These are phyloP conservation scores for Hemibagrus wyckioides DNA, from an alignment of 2,113 vertebrate genomes.

Conservation along the genomic window DNA sequence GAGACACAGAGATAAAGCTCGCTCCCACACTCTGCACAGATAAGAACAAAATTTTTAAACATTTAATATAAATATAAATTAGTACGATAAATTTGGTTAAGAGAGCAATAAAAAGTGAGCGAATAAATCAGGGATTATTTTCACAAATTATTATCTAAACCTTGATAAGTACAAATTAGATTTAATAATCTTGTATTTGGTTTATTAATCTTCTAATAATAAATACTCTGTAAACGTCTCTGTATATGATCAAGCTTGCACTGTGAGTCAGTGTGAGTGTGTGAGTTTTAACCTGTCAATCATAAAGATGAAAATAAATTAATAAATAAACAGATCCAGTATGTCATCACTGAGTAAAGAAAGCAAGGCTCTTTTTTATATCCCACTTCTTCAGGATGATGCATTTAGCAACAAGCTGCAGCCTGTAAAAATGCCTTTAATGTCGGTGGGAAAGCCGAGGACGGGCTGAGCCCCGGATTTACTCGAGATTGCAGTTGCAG, in stretches of 20 bases:
- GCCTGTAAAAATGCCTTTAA: slow-evolving; percentile 63
- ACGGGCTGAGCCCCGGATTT: slow-evolving; percentile 66
- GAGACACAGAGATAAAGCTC: too few relatives aligned
- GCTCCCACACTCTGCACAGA: too few relatives aligned
- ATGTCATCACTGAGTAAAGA: background rate
- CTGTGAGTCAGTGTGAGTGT: background rate
- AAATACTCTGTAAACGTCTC: background rate
- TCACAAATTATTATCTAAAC: background rate
- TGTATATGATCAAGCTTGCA: background rate
- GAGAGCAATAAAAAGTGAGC: background rate
- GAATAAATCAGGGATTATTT: background rate
- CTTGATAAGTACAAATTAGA: background rate
- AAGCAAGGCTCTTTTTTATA: background rate
- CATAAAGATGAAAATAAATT: background rate
- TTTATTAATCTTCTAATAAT: background rate
- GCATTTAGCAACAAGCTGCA: slow-evolving; percentile 51
- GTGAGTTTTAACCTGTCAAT: background rate
- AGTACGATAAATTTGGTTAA: background rate
- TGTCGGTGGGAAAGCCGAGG: slow-evolving; percentile 71
- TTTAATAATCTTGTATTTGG: background rate
- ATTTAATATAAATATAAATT: background rate
- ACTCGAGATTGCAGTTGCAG: slow-evolving; percentile 64
- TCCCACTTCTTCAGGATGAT: slow-evolving; percentile 43
- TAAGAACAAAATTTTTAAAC: background rate
- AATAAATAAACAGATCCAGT: slow-evolving; percentile 8